Conservation (phyloP, 1,140 invertebrate genomes). For the Pectinophora gossypiella region DNA sequence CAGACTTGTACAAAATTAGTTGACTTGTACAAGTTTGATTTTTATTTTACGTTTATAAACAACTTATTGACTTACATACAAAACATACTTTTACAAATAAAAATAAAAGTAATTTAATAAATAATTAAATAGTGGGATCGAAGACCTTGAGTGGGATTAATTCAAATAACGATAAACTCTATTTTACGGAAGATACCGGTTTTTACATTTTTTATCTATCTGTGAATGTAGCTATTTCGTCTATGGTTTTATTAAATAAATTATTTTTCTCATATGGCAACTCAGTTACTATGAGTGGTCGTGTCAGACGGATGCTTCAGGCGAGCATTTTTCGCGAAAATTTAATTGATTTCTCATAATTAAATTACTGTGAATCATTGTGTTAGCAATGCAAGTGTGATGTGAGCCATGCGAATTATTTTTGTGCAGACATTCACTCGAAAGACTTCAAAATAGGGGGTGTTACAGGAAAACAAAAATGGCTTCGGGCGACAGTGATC, state of each 20-base stretch:
- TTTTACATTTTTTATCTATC: too few species aligned
- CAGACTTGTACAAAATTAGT: too few species aligned
- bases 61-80: too few species aligned
- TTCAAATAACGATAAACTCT: too few species aligned
- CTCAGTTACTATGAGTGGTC: slow-evolving; percentile 58
- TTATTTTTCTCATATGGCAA: slow-evolving; percentile 31
- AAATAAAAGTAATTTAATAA: too few species aligned
- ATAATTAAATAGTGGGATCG: too few species aligned
- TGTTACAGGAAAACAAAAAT: slow-evolving; percentile 76
- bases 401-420: slow-evolving; percentile 65
- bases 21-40: too few species aligned
- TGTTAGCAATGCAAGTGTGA: slow-evolving; percentile 58
- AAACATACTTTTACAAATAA: too few species aligned
- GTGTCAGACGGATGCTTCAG: slow-evolving; percentile 65
- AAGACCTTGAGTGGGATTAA: too few species aligned
- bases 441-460: slow-evolving; percentile 65
- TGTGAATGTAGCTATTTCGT: too few species aligned
- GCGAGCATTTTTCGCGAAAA: slow-evolving; percentile 60
- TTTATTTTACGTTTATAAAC: too few species aligned
- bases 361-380: slow-evolving; percentile 69
- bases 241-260: slow-evolving; percentile 6
- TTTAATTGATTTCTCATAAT: slow-evolving; percentile 73
- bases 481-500: slow-evolving; percentile 79
- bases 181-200: too few species aligned
- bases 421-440: slow-evolving; percentile 46